Conservation (phyloP, 2,888 invertebrate genomes). For the Pedicia rivosa region DNA sequence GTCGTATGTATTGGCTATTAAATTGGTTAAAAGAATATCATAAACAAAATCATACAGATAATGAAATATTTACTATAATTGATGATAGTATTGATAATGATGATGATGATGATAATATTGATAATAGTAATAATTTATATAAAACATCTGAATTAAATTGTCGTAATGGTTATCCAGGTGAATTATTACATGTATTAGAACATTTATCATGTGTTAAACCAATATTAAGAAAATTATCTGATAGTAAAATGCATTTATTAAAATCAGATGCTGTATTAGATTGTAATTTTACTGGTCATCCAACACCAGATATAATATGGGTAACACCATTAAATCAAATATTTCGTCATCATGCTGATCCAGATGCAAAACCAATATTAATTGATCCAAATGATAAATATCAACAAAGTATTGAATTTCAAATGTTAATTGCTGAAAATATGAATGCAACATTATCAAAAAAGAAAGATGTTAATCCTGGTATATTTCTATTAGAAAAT, state of each 20-base stretch:
- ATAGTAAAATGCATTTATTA: constrained; percentile 44
- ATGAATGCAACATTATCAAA: background rate
- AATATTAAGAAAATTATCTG: constrained; percentile 39
- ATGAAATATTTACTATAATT: background rate
- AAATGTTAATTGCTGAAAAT: constrained; percentile 13
- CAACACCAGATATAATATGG: constrained; percentile 71
- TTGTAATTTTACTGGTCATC: constrained; percentile 62
- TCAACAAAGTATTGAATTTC: constrained; percentile 21
- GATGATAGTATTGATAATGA: constrained; percentile 2
- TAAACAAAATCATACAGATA: background rate
- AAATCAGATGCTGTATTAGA: constrained; percentile 53
- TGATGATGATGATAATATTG: constrained; percentile 5
- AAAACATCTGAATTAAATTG: constrained; percentile 45
- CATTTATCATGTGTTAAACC: constrained; percentile 58
- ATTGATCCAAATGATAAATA: constrained; percentile 23
- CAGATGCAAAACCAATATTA: constrained; percentile 27
- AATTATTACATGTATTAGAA: constrained; percentile 51
- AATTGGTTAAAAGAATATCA: constrained; percentile 36
- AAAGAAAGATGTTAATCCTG: constrained; percentile 20
- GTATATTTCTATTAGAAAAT: constrained; percentile 53
- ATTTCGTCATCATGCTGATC: constrained; percentile 65
- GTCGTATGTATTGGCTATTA: constrained; percentile 65
- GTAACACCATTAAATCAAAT: constrained; percentile 58
- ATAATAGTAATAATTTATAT: constrained; percentile 19
- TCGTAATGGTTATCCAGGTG: constrained; percentile 45